Conservation (phyloP, 2,888 invertebrate genomes). For the Epirrhoe tristata region DNA sequence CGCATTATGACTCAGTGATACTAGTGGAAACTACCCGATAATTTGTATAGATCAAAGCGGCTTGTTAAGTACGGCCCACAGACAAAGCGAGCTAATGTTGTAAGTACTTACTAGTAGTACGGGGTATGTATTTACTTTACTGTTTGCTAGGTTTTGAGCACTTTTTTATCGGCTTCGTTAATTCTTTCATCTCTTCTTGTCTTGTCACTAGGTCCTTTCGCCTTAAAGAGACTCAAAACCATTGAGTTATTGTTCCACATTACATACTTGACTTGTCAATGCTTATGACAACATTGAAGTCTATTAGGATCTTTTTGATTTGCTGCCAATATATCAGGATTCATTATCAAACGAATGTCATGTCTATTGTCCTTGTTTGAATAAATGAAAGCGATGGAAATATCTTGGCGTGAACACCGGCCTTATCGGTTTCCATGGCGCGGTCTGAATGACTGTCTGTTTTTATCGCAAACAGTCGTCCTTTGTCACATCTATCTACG, state of each 20-base stretch:
- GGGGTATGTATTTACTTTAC: no score
- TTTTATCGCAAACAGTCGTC: conserved; percentile 13
- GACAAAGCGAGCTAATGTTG: neutral
- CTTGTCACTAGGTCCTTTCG: no score
- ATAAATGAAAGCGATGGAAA: neutral
- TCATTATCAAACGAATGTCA: neutral
- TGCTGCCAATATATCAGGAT: neutral
- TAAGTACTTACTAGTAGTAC: no score
- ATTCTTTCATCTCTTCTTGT: no score
- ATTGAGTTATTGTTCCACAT: no score
- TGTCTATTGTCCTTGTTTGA: neutral
- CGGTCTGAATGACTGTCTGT: conserved; percentile 21
- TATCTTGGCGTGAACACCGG: neutral
- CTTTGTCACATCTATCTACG: conserved; percentile 22
- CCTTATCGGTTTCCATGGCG: conserved; percentile 19
- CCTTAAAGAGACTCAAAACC: no score
- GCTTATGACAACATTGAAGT: no score
- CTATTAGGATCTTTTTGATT: no score
- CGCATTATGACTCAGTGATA: conserved; percentile 24
- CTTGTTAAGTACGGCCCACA: conserved; percentile 8
- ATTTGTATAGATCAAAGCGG: conserved; percentile 34
- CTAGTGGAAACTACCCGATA: conserved; percentile 24
- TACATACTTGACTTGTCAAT: no score
- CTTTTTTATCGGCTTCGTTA: no score
- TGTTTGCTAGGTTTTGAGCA: no score